A percentile compares a stretch with the other conserved stretches of the same genome.
phyloP scores from a whole-genome alignment of 1,140 invertebrate species.

The Ips nitidus region DNA sequence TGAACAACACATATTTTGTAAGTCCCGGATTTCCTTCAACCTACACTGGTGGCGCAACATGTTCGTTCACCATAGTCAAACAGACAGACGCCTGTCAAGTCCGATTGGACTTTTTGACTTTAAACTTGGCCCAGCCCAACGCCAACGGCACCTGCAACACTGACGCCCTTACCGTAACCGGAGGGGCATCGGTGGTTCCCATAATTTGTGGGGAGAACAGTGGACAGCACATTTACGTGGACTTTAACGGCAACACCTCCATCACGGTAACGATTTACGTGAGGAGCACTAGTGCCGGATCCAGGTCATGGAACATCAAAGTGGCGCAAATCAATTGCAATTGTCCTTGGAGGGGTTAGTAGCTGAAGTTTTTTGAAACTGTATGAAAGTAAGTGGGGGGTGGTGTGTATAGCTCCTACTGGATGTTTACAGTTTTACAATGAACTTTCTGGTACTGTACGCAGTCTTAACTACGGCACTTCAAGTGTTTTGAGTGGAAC shows the following conservation, averaged over 20 bases:
- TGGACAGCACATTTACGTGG: constrained; percentile 79
- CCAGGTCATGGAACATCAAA: constrained; percentile 75
- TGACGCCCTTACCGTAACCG: constrained; percentile 71
- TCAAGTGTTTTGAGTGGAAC: constrained; percentile 58
- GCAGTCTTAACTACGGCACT: constrained; percentile 75
- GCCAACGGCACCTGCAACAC: constrained; percentile 69
- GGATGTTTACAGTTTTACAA: constrained; percentile 81
- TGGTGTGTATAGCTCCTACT: constrained; percentile 44
- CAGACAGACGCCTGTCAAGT: constrained; percentile 75
- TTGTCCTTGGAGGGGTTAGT: constrained; percentile 62
- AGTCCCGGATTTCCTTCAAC: constrained; percentile 71
- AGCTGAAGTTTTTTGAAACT: background rate
- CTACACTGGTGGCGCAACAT: constrained; percentile 65
- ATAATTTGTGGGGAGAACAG: constrained; percentile 81
- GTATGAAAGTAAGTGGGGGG: background rate
- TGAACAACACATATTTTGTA: constrained; percentile 83
- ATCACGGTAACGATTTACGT: constrained; percentile 72
- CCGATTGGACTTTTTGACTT: constrained; percentile 75
- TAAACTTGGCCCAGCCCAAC: constrained; percentile 71
- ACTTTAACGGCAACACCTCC: constrained; percentile 68
- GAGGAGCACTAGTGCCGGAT: constrained; percentile 56
- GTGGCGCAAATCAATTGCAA: constrained; percentile 73
- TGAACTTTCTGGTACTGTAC: constrained; percentile 64
- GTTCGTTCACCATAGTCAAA: constrained; percentile 69
- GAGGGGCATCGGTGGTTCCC: constrained; percentile 63